Base-by-base conservation (phyloP, 92 coral and sea anemone genomes). In the Porites cylindrica region DNA sequence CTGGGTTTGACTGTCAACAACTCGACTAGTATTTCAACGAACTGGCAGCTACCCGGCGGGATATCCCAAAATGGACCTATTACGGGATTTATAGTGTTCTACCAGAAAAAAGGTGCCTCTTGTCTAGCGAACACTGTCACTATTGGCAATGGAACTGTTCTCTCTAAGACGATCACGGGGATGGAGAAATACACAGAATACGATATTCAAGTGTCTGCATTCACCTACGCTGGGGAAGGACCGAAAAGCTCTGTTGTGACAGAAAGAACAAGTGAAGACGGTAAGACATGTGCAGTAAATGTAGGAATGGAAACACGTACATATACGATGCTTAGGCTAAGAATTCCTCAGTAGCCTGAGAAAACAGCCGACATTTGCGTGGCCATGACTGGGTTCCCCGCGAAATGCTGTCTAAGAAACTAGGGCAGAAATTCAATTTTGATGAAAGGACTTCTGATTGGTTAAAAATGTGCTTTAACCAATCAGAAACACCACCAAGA, bases 151-250 rank as follows among this genome's bases (percentile, higher is more conserved):
- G 51, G 51, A 20, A 2, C 23, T 2, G 11, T 64, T 17, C 13
- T 59, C 1, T 47, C 13, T 1, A n/a, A 13, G 21, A 79, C 43
- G n/a, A 52, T 88, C 14, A 61, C 66, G 47, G 82, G 82, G n/a
- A 69, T 78, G 23, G 12, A 8, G 7, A 78, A 61, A 38, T 78
- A 56, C 18, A 61, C 62, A 56, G 58, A 23, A 16, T 88, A 88
- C 59, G 72, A 38, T 38, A 76, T 82, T 56, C 66, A 81, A 77
- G 92, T 88, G 17, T 82, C 29, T 14, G 92, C 92, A 6, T 66
- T 76, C 21, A 76, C 92, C 13, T 74, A 32, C 47, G 38, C 51
- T 38, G 92, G 92, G 13, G 10, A 64, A 17, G 92, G 92, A 53
- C 59, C 63, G 11, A 61, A 43, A 18, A 88, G 88, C 59, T 58